Evolutionary conservation across 2,113 vertebrate species (phyloP).

Genomic region (Nestor notabilis): DNA sequence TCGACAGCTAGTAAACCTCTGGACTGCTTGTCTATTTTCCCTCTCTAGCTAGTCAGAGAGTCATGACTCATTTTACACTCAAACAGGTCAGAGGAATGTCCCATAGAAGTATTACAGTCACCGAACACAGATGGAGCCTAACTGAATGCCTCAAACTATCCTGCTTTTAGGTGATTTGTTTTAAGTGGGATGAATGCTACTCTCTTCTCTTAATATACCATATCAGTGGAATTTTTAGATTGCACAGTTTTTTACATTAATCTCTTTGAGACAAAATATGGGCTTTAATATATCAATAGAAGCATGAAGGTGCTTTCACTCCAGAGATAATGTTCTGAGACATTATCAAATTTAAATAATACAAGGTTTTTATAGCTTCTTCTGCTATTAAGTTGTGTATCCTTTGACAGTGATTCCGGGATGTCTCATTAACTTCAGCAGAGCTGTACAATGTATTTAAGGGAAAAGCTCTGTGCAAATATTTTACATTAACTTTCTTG

Average conservation of each 20-base stretch:
- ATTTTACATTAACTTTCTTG: background rate
- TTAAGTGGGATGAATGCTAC: background rate
- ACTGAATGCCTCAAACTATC: background rate
- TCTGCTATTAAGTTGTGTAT: background rate
- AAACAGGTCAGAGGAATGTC: background rate
- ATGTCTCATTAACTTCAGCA: slow-evolving; percentile 16
- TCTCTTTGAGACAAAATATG: background rate
- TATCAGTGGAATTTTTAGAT: background rate
- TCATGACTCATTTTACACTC: background rate
- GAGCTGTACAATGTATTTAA: background rate
- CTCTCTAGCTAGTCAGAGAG: background rate
- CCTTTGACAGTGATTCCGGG: background rate
- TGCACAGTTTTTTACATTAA: background rate
- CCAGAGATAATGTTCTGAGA: background rate
- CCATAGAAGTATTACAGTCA: background rate
- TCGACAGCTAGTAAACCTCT: background rate
- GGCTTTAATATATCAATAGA: background rate
- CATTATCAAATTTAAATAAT: slow-evolving; percentile 2
- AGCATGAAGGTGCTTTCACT: background rate
- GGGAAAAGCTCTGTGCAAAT: background rate
- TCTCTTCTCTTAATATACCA: background rate
- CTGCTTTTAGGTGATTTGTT: background rate
- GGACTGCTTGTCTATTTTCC: background rate
- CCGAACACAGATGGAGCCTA: background rate
- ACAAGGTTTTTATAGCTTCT: background rate